Evolutionary conservation across 37 sponge, comb jelly and placozoan species (phyloP).

Genomic region (Axinella damicornis): DNA sequence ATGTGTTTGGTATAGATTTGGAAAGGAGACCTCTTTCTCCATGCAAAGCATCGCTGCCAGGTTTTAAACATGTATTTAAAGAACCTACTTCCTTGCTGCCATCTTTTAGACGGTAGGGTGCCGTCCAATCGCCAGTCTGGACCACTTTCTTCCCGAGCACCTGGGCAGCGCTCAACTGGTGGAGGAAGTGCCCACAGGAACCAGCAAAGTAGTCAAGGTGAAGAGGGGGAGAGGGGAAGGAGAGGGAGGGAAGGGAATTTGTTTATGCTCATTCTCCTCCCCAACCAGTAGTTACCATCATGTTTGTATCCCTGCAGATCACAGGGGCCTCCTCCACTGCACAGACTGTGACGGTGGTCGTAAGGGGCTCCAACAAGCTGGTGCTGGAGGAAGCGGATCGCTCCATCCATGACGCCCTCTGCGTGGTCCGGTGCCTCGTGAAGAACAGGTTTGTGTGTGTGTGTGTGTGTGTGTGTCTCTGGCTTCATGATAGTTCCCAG

Average conservation of each 20-base stretch:
- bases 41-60: no score
- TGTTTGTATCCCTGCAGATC: no score
- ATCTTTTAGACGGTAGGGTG: conserved; percentile 87
- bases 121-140: conserved; percentile 95
- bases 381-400: conserved; percentile 98
- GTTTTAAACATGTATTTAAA: no score
- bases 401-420: conserved; percentile 98
- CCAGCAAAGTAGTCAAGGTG: conserved; percentile 93
- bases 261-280: no score
- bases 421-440: conserved; percentile 97
- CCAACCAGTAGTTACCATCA: no score
- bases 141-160: conserved; percentile 96
- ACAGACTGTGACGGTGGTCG: conserved; percentile 86
- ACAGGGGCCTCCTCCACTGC: conserved; percentile 73
- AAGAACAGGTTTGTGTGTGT: conserved; percentile 82
- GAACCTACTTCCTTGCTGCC: no score
- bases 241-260: no score
- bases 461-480: no score
- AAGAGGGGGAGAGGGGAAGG: not conserved
- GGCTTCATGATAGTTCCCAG: no score
- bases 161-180: conserved; percentile 93
- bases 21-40: no score
- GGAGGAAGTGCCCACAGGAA: conserved; percentile 91
- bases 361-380: conserved; percentile 97
- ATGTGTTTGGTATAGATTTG: no score